These are phyloP conservation scores for Nematolebias whitei DNA, from an alignment of 2,113 vertebrate species.

Conservation along the genomic window DNA sequence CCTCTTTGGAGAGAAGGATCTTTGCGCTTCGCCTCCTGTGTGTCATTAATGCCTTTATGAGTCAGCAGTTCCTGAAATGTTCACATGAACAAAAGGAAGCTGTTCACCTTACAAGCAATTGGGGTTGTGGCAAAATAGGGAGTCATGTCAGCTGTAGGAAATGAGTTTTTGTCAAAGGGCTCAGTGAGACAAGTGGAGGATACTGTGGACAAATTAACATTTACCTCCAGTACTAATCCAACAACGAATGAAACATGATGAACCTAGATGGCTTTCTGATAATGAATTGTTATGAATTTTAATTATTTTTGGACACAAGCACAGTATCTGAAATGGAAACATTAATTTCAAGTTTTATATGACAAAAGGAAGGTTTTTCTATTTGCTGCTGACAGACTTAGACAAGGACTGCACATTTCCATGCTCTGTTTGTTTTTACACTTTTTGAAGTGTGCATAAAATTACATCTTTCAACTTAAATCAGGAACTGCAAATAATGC, in stretches of 20 bases:
- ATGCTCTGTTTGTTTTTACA: background rate
- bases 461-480: background rate
- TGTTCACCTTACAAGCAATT: conserved; percentile 1
- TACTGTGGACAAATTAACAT: background rate
- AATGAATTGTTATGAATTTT: background rate
- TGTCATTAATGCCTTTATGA: background rate
- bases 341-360: background rate
- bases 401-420: background rate
- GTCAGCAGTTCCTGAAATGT: background rate
- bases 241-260: background rate
- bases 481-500: background rate
- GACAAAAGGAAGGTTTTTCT: background rate
- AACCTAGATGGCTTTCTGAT: background rate
- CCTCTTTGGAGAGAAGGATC: background rate
- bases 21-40: background rate
- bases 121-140: background rate
- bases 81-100: background rate
- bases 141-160: background rate
- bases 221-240: background rate
- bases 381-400: background rate
- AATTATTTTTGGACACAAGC: background rate
- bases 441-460: background rate
- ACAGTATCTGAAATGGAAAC: background rate
- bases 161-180: background rate
- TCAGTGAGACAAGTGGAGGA: background rate